Evolutionary conservation across 2,113 vertebrate species (phyloP).

Genomic region (Montifringilla adamsi): DNA sequence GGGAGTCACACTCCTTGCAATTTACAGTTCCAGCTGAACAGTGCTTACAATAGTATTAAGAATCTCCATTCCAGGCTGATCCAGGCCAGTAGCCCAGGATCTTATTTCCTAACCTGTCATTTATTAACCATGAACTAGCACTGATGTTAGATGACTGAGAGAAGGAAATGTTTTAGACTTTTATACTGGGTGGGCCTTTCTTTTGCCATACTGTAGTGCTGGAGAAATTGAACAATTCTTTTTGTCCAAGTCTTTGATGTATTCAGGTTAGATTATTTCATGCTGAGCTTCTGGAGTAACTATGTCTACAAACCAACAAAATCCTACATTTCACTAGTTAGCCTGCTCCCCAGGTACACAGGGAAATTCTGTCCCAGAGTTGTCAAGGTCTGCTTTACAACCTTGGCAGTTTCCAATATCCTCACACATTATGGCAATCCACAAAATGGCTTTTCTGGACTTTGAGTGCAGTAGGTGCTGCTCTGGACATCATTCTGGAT

Average conservation of each 20-base stretch:
- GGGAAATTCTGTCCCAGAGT: background rate
- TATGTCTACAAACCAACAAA: background rate
- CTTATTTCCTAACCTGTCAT: background rate
- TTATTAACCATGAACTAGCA: background rate
- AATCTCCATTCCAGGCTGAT: background rate
- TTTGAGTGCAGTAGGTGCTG: background rate
- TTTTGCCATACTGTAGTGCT: background rate
- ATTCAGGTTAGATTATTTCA: background rate
- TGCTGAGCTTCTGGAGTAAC: background rate
- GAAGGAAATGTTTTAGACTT: background rate
- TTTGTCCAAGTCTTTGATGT: background rate
- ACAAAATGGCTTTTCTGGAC: background rate
- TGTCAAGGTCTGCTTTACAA: background rate
- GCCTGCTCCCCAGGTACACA: background rate
- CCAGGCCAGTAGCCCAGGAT: background rate
- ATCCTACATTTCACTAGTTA: background rate
- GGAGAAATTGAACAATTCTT: background rate
- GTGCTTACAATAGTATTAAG: background rate
- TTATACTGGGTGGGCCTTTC: background rate
- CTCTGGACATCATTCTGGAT: background rate
- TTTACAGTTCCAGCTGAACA: background rate
- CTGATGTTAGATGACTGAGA: background rate
- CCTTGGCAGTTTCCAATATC: background rate
- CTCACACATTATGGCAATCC: background rate
- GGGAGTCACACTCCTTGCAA: background rate